Evolutionary conservation across 92 coral and sea anemone species (phyloP), one percentile per base, ranked within the genome.

Genomic region (Galaxea fascicularis): DNA sequence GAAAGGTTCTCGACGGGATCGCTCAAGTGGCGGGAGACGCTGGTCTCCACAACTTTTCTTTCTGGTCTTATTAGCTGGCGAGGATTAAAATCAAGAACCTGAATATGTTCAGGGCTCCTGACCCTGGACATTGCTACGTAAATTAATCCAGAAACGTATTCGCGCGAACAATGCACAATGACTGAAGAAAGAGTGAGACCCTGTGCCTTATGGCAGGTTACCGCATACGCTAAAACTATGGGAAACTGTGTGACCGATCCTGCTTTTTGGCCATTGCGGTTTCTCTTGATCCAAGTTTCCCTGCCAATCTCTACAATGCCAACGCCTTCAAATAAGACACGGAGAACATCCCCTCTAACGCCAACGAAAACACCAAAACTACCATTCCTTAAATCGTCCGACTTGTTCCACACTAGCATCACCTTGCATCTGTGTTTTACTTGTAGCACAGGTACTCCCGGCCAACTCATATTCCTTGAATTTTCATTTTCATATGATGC

Each of bases 231-330:
- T 13, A 79, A 31, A 13, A 74, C 68, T 47, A 87, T 28, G 13
- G 87, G 91, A 59, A 72, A 74, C 71, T 87, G 91, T 17, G 53
- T 28, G 24, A 83, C 70, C 44, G 53, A 71, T 9, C 91, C 91
- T 7, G 64, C 24, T 25, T 56, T 35, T 2, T 64, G 49, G 12
- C 87, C 91, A 27, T 44, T 39, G 6, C 78, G 63, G 26, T 79
- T 70, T 4, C 69, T 56, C 28, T 67, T 86, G 9, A 69, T 44
- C 86, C 76, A 64, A 4, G 69, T 64, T 18, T 64, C 69, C 18
- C 28, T 64, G 7, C 39, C 18, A 24, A 64, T 20, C 17, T 20
- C 28, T 13, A 64, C 69, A 6, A 4, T 18, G 21, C 69, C 29
- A 28, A 64, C 35, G 28, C 69, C 69, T 64, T 64, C 35, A 31